Evolutionary conservation across 2,888 invertebrate genomes (phyloP).

Genomic region (Girardia tigrina): DNA sequence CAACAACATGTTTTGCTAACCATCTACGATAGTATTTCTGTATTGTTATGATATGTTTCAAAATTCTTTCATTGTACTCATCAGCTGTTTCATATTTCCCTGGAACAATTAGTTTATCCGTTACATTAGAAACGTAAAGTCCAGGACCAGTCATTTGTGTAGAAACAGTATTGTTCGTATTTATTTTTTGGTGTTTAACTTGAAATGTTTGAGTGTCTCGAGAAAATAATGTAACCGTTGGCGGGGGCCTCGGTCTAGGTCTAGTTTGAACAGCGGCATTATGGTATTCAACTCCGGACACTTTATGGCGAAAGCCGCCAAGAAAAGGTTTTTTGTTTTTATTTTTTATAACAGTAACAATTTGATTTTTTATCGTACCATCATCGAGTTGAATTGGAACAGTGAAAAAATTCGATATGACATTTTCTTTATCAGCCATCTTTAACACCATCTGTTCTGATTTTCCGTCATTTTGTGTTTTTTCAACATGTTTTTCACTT

Average conservation of each 20-base stretch:
- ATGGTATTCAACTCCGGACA: slow-evolving; percentile 61
- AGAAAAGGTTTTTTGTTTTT: slow-evolving; percentile 60
- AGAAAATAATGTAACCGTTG: slow-evolving; percentile 42
- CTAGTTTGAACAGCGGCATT: slow-evolving; percentile 71
- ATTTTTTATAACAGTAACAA: slow-evolving; percentile 48
- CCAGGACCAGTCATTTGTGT: slow-evolving; percentile 52
- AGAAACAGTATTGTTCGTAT: slow-evolving; percentile 47
- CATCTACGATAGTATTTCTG: slow-evolving; percentile 50
- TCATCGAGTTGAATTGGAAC: slow-evolving; percentile 45
- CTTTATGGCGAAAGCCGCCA: slow-evolving; percentile 65
- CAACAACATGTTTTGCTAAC: slow-evolving; percentile 48
- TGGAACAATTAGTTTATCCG: slow-evolving; percentile 47
- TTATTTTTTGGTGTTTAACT: slow-evolving; percentile 43
- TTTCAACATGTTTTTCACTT: too few species aligned
- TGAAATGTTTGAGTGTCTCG: slow-evolving; percentile 50
- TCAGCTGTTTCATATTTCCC: slow-evolving; percentile 49
- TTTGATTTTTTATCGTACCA: slow-evolving; percentile 43
- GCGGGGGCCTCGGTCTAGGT: slow-evolving; percentile 42
- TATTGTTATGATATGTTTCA: slow-evolving; percentile 44
- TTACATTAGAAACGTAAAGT: slow-evolving; percentile 45
- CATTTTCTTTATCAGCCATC: too few species aligned
- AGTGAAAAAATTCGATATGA: slow-evolving; percentile 40
- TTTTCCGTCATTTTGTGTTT: too few species aligned
- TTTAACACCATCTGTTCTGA: too few species aligned
- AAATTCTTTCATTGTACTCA: slow-evolving; percentile 42